A percentile compares a stretch with the other conserved stretches of the same genome.
Evolutionary conservation across 2,797 vertebrate genomes (phyloP).

Genomic region (Sciurus carolinensis): DNA sequence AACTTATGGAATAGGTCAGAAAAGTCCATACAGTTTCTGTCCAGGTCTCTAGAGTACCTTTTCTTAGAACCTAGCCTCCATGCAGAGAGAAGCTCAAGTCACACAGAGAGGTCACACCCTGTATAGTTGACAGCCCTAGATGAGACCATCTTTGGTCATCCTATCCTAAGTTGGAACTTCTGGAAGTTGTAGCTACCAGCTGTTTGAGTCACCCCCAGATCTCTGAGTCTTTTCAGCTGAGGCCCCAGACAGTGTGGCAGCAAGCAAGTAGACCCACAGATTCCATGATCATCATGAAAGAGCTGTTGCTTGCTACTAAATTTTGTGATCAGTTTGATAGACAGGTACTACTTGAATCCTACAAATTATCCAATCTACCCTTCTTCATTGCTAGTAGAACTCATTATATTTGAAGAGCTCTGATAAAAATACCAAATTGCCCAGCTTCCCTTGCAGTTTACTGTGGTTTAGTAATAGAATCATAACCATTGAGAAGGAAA

Average conservation of each 20-base stretch:
- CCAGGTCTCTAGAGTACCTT: neutral
- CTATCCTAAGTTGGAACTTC: neutral
- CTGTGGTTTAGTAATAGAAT: neutral
- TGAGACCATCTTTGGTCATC: neutral
- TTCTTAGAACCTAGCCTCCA: neutral
- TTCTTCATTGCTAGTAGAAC: too few relatives aligned
- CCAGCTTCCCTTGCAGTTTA: neutral
- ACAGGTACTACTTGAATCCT: too few relatives aligned
- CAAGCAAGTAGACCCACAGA: neutral
- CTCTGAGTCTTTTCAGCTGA: neutral
- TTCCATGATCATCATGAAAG: neutral
- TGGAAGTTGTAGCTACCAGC: neutral
- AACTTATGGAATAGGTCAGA: neutral
- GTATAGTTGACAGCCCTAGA: neutral
- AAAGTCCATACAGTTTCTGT: neutral
- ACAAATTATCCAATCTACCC: too few relatives aligned
- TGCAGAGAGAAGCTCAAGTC: neutral
- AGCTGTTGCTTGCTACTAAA: neutral
- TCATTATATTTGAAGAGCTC: too few relatives aligned
- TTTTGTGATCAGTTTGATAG: too few relatives aligned
- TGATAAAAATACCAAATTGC: neutral
- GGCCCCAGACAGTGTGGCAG: neutral
- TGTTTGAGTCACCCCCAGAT: neutral
- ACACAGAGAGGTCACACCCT: neutral
- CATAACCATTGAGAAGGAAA: neutral